Evolutionary conservation across 2,797 vertebrate species (phyloP).

Genomic region (Pipistrellus nathusii): DNA sequence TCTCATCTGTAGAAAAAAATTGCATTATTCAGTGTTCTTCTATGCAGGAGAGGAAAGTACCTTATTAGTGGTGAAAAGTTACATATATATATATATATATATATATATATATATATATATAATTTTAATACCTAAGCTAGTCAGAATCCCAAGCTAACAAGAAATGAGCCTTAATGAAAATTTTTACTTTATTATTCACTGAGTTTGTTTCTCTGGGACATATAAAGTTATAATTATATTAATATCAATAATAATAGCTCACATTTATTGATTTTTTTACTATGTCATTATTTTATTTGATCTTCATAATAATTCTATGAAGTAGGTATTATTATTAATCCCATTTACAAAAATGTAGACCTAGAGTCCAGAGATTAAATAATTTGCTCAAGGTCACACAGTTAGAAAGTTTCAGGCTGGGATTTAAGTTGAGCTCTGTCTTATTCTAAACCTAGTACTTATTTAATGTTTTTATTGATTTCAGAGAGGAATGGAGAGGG

Average conservation of each 20-base stretch:
- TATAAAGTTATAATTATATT: not conserved
- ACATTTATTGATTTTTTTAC: not conserved
- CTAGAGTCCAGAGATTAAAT: not conserved
- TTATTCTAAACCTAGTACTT: not conserved
- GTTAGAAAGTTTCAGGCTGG: not conserved
- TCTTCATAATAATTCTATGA: not conserved
- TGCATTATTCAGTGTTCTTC: not conserved
- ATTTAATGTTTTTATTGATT: too few species aligned
- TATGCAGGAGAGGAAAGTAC: not conserved
- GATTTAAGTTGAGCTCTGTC: not conserved
- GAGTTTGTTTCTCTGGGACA: conserved; percentile 12
- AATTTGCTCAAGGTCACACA: not conserved
- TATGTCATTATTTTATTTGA: not conserved
- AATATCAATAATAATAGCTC: not conserved
- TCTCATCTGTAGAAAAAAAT: not conserved
- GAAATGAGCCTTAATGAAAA: not conserved
- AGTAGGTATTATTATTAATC: not conserved
- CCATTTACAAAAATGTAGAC: not conserved
- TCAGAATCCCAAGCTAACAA: not conserved
- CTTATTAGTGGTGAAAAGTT: not conserved
- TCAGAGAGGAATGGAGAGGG: too few species aligned
- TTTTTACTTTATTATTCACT: not conserved
- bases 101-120: not conserved
- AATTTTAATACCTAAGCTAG: not conserved
- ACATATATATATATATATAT: not conserved